Evolutionary conservation across 2,797 vertebrate species (phyloP), one percentile per base, ranked within the genome.

Genomic region (Columba guinea): DNA sequence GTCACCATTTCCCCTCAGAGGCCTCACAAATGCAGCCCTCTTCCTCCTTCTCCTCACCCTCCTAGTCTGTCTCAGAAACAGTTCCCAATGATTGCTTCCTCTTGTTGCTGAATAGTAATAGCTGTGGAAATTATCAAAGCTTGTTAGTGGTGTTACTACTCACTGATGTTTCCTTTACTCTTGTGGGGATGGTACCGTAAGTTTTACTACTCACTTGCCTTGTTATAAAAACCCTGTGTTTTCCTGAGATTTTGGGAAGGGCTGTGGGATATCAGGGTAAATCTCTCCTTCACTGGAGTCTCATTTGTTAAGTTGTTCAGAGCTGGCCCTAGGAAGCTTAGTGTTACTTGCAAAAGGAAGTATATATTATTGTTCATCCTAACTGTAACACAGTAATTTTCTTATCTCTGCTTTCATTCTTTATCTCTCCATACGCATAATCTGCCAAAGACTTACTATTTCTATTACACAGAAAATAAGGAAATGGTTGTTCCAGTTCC

Each of bases 391-490:
- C 12, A 34, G 15, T 64, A 68, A 73, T 85, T 93, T 63, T 90
- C 5, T 70, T 73, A 68, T 41, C 53, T 82, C 39, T 73, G 11
- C 39, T 79, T 92, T 71, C 24, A 51, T 85, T 89, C 39, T 77
- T 82, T 74, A 75, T 77, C 39, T 77, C 14, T 74, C 13, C 10
- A 32, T 37, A 27, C 39, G 27, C 32, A 60, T 77, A 92, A 89
- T 87, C 49, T 89, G 41, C 60, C 49, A 77, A 80, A 68, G 58
- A 37, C 32, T 68, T 87, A 78, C 75, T 87, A 13, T 91, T 68
- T 91, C 70, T 90, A 24, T 83, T 89, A 68, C 46, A 87, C n/a
- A 80, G 49, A 60, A 93, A 95, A 83, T 53, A 92, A 85, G 35
- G 81, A 76, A 90, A 83, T 55, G 46, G 13, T 67, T 94, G 34